phyloP scores from a whole-genome alignment of 2,888 invertebrate species.

The Troilus luridus region DNA sequence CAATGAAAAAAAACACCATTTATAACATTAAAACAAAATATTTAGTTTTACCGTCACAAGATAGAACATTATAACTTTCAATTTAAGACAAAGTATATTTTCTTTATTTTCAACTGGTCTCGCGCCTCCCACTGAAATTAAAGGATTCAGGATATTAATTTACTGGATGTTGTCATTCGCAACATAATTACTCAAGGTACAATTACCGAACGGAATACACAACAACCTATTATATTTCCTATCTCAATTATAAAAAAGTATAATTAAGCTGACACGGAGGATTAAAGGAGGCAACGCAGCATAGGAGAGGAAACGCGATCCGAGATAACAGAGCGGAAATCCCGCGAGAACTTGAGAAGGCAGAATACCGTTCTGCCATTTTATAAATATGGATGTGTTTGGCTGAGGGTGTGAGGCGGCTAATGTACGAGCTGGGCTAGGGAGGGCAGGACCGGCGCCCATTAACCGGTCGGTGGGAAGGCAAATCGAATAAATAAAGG shows the following conservation, averaged over 20 bases:
- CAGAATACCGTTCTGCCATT: slow-evolving; percentile 16
- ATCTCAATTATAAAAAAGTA: background rate
- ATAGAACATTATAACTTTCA: too few species aligned
- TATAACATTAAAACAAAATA: too few species aligned
- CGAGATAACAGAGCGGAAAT: slow-evolving; percentile 19
- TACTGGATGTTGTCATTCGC: background rate
- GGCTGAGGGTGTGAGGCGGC: background rate
- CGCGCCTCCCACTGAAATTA: background rate
- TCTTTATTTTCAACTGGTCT: too few species aligned
- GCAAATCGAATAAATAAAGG: slow-evolving; percentile 43
- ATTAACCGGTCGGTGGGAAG: background rate
- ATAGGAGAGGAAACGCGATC: background rate
- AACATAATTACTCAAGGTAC: background rate
- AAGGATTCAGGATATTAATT: background rate
- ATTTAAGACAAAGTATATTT: too few species aligned
- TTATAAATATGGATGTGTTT: slow-evolving; percentile 27
- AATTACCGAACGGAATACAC: background rate
- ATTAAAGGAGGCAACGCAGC: background rate
- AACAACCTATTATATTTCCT: background rate
- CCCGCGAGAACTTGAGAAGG: background rate
- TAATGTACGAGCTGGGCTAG: slow-evolving; percentile 15
- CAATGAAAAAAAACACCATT: too few species aligned
- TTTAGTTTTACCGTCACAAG: too few species aligned
- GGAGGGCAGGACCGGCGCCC: slow-evolving; percentile 15
- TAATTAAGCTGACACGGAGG: background rate